phyloP scores from a whole-genome alignment of 1,140 invertebrate species.

The Glossosoma conforme region DNA sequence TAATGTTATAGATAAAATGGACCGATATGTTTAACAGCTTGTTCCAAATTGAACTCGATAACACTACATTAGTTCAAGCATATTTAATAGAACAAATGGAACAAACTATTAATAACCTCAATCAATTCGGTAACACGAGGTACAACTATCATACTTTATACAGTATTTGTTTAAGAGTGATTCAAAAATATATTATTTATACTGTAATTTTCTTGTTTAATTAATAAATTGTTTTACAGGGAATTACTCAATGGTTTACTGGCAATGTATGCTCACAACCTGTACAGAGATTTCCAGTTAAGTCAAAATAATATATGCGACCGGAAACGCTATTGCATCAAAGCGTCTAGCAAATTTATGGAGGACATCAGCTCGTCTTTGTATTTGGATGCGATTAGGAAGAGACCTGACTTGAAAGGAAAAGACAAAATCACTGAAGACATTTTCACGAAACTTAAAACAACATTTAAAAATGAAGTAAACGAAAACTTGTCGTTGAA shows the following conservation, averaged over 20 bases:
- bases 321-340: slow-evolving; percentile 3
- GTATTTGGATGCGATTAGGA: slow-evolving; percentile 12
- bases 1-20: no score
- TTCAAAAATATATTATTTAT: no score
- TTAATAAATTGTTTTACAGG: slow-evolving; percentile 10
- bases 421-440: slow-evolving; percentile 4
- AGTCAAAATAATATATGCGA: slow-evolving; percentile 7
- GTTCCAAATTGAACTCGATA: no score
- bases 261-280: slow-evolving; percentile 15
- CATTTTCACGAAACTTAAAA: slow-evolving; percentile 10
- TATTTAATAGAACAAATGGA: no score
- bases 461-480: slow-evolving; percentile 5
- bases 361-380: slow-evolving; percentile 12
- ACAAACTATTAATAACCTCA: no score
- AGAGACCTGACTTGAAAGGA: slow-evolving; percentile 2
- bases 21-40: no score
- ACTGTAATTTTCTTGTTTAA: no score
- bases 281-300: slow-evolving; percentile 15
- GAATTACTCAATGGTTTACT: slow-evolving; percentile 9
- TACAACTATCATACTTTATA: no score
- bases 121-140: no score
- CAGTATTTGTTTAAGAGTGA: no score
- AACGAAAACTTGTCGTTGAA: neutral
- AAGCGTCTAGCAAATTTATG: slow-evolving; percentile 10
- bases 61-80: no score